Evolutionary conservation across 2,113 vertebrate genomes (phyloP).

Genomic region (Connochaetes taurinus): DNA sequence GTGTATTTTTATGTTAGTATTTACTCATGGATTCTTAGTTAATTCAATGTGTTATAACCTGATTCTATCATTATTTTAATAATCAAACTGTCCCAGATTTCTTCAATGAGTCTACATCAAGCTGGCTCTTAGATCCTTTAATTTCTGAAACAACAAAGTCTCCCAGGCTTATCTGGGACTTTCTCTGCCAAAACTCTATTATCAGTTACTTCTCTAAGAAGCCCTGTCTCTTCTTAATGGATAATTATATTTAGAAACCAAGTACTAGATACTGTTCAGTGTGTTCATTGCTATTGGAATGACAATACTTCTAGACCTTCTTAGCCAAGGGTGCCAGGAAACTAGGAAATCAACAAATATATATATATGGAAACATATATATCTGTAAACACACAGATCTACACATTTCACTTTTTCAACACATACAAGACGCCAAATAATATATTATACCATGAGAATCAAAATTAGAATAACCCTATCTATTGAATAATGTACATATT

Average conservation of each 20-base stretch:
- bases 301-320: not conserved
- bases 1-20: not conserved
- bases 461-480: not conserved
- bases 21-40: not conserved
- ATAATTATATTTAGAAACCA: not conserved
- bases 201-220: not conserved
- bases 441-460: not conserved
- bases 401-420: not conserved
- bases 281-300: not conserved
- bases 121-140: not conserved
- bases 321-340: not conserved
- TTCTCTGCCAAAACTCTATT: not conserved
- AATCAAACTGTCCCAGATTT: not conserved
- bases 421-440: not conserved
- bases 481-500: not conserved
- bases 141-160: not conserved
- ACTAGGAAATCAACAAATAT: not conserved
- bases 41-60: not conserved
- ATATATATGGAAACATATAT: accelerated
- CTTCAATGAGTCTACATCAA: not conserved
- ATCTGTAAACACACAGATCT: not conserved
- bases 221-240: not conserved
- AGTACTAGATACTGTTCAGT: not conserved
- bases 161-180: not conserved
- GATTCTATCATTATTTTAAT: not conserved